These are phyloP conservation scores for Alentia gelatinosa DNA, from an alignment of 2,888 invertebrate species.

Conservation along the genomic window DNA sequence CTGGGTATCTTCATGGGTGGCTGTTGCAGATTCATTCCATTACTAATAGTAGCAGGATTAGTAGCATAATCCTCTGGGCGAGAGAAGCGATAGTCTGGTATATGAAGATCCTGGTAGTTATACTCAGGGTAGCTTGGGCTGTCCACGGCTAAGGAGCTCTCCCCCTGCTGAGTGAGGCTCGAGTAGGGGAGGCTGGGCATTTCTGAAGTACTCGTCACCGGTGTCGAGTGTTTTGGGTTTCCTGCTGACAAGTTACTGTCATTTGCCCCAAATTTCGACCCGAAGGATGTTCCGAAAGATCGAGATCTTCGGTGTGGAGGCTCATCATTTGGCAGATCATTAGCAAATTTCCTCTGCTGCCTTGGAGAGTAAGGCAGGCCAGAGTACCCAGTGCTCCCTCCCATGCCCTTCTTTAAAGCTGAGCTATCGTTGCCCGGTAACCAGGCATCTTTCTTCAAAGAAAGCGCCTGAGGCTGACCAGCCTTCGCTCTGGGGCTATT, in stretches of 20 bases:
- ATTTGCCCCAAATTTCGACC: background rate
- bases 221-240: conserved; percentile 18
- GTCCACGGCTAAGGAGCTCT: conserved; percentile 5
- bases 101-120: conserved; percentile 1
- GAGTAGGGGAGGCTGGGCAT: conserved; percentile 45
- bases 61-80: background rate
- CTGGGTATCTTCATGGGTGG: background rate
- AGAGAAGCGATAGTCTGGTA: conserved; percentile 37
- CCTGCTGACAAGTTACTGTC: background rate
- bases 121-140: conserved; percentile 24
- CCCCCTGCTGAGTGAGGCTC: conserved; percentile 31
- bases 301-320: background rate
- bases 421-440: background rate
- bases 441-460: background rate
- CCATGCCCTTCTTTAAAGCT: background rate
- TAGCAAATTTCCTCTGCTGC: background rate
- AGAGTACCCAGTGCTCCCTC: background rate
- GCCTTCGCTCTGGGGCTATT: background rate
- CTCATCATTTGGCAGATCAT: background rate
- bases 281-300: conserved; percentile 7
- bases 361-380: conserved; percentile 17
- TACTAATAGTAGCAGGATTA: background rate
- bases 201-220: conserved; percentile 8
- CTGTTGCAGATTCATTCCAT: background rate
- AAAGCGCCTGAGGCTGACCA: background rate